A percentile compares a stretch with the other conserved stretches of the same genome.
phyloP scores from a whole-genome alignment of 2,888 invertebrate species.

The Idaea aversata region DNA sequence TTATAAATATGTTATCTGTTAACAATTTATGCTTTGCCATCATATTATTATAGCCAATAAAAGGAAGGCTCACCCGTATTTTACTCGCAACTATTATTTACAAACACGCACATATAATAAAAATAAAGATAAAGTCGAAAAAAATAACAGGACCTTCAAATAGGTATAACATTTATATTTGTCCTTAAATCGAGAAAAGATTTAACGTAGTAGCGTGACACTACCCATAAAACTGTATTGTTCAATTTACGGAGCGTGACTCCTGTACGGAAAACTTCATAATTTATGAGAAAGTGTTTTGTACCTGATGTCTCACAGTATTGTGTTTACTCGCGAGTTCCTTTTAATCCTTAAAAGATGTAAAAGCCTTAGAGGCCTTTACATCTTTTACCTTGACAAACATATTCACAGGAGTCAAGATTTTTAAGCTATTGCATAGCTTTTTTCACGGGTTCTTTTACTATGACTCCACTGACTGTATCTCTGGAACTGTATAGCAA shows the following conservation, averaged over 20 bases:
- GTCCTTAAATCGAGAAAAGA: not conserved
- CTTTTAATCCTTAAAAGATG: too few relatives aligned
- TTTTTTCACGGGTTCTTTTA: too few relatives aligned
- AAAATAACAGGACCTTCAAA: not conserved
- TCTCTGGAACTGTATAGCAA: too few relatives aligned
- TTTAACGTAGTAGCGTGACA: not conserved
- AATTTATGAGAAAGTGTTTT: constrained; percentile 27
- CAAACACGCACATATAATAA: not conserved
- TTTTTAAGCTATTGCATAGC: too few relatives aligned
- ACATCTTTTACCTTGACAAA: too few relatives aligned
- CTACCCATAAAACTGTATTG: constrained; percentile 11
- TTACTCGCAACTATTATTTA: not conserved
- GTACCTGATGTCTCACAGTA: constrained; percentile 18
- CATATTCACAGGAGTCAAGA: too few relatives aligned
- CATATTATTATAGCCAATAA: not conserved
- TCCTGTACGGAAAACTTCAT: constrained; percentile 25
- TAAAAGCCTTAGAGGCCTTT: too few relatives aligned
- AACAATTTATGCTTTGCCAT: too few relatives aligned
- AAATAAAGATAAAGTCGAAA: not conserved
- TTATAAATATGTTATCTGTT: too few relatives aligned
- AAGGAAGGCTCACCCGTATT: not conserved
- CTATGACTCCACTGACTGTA: too few relatives aligned
- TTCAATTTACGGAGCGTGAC: constrained; percentile 26
- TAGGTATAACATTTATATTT: not conserved
- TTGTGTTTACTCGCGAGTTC: not conserved